Evolutionary conservation across 23 tunicate genomes (phyloP), one percentile per base, ranked within the genome.

Genomic region (Phallusia fumigata): DNA sequence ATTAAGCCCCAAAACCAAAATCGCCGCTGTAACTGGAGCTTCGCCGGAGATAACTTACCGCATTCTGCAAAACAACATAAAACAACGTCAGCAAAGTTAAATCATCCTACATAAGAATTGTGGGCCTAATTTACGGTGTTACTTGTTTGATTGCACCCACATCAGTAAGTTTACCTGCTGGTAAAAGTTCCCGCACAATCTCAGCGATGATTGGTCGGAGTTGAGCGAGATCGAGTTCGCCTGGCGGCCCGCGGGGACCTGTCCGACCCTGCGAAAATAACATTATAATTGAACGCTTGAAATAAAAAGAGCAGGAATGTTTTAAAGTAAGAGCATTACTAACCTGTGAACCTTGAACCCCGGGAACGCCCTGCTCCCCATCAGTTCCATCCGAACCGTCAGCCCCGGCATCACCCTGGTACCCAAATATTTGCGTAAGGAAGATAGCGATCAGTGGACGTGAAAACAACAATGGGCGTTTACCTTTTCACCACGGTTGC

Each of bases 341-440:
- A 65, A 74, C 40, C 45, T 33, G 45, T 33, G 40, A 13, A 13
- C 78, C 78, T 33, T 33, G 78, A 10, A 74, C 30, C 10, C 98
- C 98, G 1, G 81, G 93, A 19, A 85, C 40, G n/a, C 98, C 98
- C 53, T 93, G 84, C 16, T 30, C 44, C 13, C 98, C 98, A 53
- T 93, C 83, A 12, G 65, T 19, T 30, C 98, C 98, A 77, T 86
- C 87, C 50, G 53, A 35, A 13, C 98, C 98, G 32, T 87, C 73
- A 0, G 73, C 53, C 2, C 98, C 93, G 1, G 72, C 44, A 21
- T 76, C 80, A 45, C 97, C 97, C 97, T 87, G 45, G 5, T 22
- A 53, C 13, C 26, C 33, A 58, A 58, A 58, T 24, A 58, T 21
- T 40, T 40, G 47, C 47, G 47, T 22, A 13, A 58, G 28, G 28